Base-by-base conservation (phyloP, 2,113 vertebrate genomes). In the Notothenia coriiceps region DNA sequence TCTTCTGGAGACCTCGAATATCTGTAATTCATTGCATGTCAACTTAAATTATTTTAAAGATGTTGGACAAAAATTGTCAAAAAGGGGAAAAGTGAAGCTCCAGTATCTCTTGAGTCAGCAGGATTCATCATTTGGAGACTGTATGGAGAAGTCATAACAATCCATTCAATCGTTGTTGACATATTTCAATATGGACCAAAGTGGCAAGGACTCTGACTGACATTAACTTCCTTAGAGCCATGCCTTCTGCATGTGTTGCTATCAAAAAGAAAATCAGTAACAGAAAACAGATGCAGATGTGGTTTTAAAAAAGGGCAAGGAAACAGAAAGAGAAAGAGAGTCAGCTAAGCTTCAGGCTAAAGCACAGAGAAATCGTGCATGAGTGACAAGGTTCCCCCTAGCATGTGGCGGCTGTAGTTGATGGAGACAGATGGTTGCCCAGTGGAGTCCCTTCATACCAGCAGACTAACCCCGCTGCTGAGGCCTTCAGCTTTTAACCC, bases 341-440 rank as follows among this genome's bases (percentile, higher is more conserved):
- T 46, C 14, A 52, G 74, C 22, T 22, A 22, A 22, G 22, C 77
- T 76, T 22, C 64, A 80, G 65, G 74, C 72, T 56, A 22, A 40
- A 82, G 69, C 57, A 52, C 56, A 74, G 61, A 84, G 79, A 83
- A 87, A 73, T 52, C 20, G 60, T 87, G 84, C 59, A 74, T 77
- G 62, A 79, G 64, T 84, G 79, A 79, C 79, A 82, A 83, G 82
- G 65, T 82, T 82, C 70, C 72, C 35, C 82, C 68, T 8, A 44
- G 62, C 77, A 63, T 68, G 86, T 86, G 82, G 88, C 88, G 55
- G 64, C 25, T 12, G 64, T 22, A 13, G 69, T 51, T 64, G 77
- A 84, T 78, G 51, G 67, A 86, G 87, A 88, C 92, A 91, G 91
- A 92, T 85, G 91, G 87, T 29, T 84, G 84, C 91, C 79, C 84